phyloP scores from a whole-genome alignment of 2,888 invertebrate species.

The Acanthacorydalis orientalis region DNA sequence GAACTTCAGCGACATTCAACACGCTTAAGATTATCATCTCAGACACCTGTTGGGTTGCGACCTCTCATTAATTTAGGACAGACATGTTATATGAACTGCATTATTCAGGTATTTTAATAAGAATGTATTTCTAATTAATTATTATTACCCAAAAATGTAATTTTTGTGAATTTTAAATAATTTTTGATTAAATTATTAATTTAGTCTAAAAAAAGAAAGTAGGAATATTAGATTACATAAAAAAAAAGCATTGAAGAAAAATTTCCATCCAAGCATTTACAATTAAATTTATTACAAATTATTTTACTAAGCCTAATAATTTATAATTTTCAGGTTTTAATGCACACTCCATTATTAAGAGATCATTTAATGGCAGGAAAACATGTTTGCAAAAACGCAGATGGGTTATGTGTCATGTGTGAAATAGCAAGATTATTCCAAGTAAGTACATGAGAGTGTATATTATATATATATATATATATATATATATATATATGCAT shows the following conservation, averaged over 20 bases:
- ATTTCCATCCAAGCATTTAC: no score
- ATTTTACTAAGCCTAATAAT: not conserved
- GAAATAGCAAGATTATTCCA: conserved; percentile 92
- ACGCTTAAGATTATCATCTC: conserved; percentile 59
- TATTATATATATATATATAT: no score
- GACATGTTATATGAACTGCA: conserved; percentile 98
- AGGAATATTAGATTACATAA: no score
- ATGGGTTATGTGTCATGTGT: conserved; percentile 80
- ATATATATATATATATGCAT: no score
- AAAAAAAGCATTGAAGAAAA: no score
- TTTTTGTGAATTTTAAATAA: no score
- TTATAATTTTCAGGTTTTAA: conserved; percentile 47
- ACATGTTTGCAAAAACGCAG: conserved; percentile 59
- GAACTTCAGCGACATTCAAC: conserved; percentile 59
- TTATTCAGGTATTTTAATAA: conserved; percentile 49
- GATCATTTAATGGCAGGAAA: conserved; percentile 92
- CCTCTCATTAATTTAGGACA: conserved; percentile 92
- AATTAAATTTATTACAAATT: not conserved
- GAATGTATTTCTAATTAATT: no score
- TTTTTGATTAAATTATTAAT: no score
- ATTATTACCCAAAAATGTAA: no score
- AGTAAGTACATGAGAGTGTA: conserved; percentile 48
- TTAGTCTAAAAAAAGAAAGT: no score
- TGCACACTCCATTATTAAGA: conserved; percentile 84
- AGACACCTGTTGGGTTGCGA: conserved; percentile 75